These are phyloP conservation scores for Plebejus argus DNA, from an alignment of 2,888 invertebrate genomes.

Conservation along the genomic window DNA sequence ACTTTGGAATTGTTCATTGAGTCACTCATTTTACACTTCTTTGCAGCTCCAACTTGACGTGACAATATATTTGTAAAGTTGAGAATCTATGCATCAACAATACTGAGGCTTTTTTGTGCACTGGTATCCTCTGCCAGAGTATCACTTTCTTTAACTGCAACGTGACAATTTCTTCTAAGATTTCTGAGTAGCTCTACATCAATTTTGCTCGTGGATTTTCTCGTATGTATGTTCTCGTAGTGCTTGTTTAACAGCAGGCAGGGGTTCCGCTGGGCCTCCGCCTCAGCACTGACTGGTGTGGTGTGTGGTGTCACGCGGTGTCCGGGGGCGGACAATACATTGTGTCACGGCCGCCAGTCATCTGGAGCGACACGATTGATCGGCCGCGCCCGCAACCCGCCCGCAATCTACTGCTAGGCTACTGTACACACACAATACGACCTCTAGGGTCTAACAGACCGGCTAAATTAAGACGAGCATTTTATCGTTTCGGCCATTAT, in stretches of 20 bases:
- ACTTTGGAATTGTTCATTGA: neutral
- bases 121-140: too few relatives aligned
- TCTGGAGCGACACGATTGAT: constrained; percentile 30
- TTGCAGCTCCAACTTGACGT: neutral
- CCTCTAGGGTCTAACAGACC: neutral
- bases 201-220: too few relatives aligned
- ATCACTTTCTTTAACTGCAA: too few relatives aligned
- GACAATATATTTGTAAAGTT: too few relatives aligned
- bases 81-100: too few relatives aligned
- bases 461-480: neutral
- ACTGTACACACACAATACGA: neutral
- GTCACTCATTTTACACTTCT: neutral
- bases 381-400: constrained; percentile 17
- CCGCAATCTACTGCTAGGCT: neutral
- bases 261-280: neutral
- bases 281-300: neutral
- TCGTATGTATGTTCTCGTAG: too few relatives aligned
- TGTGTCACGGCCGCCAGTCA: constrained; percentile 43
- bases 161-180: too few relatives aligned
- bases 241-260: neutral
- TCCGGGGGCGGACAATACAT: constrained; percentile 37
- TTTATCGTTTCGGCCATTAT: neutral
- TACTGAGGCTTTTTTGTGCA: too few relatives aligned
- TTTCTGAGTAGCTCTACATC: too few relatives aligned
- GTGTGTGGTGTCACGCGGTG: neutral